A percentile compares a stretch with the other conserved stretches of the same genome.
Conservation (phyloP, 2,888 invertebrate genomes). For the Folsomia manolachei region DNA sequence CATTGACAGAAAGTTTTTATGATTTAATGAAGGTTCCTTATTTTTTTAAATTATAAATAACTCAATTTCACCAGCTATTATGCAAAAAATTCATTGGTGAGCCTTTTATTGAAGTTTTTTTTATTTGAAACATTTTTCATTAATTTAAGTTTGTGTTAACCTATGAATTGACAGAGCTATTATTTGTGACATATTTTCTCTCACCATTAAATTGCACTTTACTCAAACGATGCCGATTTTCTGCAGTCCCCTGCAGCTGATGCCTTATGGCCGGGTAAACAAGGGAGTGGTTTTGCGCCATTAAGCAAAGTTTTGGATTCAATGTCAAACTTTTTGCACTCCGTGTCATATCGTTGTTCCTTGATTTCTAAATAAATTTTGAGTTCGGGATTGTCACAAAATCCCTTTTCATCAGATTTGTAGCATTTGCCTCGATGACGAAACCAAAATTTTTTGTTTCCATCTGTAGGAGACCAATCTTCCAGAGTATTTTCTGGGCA, state of each 20-base stretch:
- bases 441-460: constrained; percentile 25
- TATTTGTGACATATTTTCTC: neutral
- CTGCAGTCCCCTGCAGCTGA: constrained; percentile 32
- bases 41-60: too few relatives aligned
- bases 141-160: neutral
- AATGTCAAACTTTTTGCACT: constrained; percentile 1
- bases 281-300: constrained; percentile 19
- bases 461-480: neutral
- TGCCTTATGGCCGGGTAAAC: constrained; percentile 34
- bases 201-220: neutral
- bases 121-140: neutral
- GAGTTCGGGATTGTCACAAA: constrained; percentile 10
- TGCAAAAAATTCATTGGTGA: neutral
- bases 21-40: too few relatives aligned
- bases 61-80: too few relatives aligned
- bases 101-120: neutral
- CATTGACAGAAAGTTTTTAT: too few relatives aligned
- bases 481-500: constrained; percentile 26
- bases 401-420: constrained; percentile 16
- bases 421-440: constrained; percentile 25
- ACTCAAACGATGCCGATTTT: constrained; percentile 13
- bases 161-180: neutral
- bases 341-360: neutral
- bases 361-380: neutral
- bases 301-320: constrained; percentile 1